These are phyloP conservation scores for Archaeoteleia sp. DNA, from an alignment of 2,888 invertebrate species.

Conservation along the genomic window DNA sequence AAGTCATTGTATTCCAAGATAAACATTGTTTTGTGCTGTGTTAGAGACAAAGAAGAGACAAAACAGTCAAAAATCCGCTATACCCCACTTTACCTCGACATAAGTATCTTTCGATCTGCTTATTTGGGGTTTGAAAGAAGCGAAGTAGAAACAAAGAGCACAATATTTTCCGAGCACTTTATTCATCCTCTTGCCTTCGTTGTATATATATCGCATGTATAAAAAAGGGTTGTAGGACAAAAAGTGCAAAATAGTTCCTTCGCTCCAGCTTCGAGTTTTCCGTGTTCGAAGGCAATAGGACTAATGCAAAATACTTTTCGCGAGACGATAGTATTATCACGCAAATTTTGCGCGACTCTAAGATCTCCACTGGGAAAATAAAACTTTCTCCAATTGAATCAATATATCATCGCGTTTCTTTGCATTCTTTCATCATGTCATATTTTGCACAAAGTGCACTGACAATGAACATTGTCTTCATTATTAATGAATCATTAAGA, in stretches of 20 bases:
- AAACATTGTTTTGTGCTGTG: too few relatives aligned
- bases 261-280: slow-evolving; percentile 32
- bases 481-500: too few relatives aligned
- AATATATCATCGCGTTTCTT: slow-evolving; percentile 15
- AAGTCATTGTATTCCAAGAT: too few relatives aligned
- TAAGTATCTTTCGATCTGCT: slow-evolving; percentile 16
- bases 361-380: slow-evolving; percentile 20
- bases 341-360: slow-evolving; percentile 27
- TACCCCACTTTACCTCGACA: slow-evolving; percentile 10
- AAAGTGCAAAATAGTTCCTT: slow-evolving; percentile 39
- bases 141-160: slow-evolving; percentile 20
- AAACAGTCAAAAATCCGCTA: too few relatives aligned
- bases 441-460: too few relatives aligned
- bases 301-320: slow-evolving; percentile 8
- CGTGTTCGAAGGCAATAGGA: slow-evolving; percentile 16
- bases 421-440: slow-evolving; percentile 12
- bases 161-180: slow-evolving; percentile 36
- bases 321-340: slow-evolving; percentile 5
- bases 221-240: slow-evolving; percentile 38
- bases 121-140: slow-evolving; percentile 6
- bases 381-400: slow-evolving; percentile 32
- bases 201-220: slow-evolving; percentile 15
- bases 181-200: slow-evolving; percentile 24
- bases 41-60: too few relatives aligned
- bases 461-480: too few relatives aligned